Conservation (phyloP, 2,888 invertebrate genomes). For the Strigamia transsilvanica region DNA sequence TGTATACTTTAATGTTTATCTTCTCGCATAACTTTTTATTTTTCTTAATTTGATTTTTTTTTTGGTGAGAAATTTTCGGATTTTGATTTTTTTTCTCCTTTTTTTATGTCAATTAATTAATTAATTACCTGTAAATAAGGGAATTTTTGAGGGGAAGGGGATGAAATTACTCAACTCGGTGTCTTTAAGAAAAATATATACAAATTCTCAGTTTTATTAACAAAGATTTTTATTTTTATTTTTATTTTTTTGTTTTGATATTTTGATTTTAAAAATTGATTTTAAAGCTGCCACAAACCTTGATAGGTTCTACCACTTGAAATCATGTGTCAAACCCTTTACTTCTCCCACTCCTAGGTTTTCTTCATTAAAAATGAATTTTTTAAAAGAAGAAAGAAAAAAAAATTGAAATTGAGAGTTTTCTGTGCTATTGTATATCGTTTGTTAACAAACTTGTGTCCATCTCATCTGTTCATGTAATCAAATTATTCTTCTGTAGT, state of each 20-base stretch:
- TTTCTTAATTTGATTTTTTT: too few relatives aligned
- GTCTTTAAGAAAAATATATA: too few relatives aligned
- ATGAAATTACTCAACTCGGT: too few relatives aligned
- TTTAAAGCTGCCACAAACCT: conserved; percentile 43
- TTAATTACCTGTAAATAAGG: neutral
- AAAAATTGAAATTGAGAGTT: neutral
- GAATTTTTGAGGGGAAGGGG: too few relatives aligned
- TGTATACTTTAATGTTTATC: neutral
- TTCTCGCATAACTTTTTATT: neutral
- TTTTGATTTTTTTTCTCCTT: neutral
- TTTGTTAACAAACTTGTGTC: conserved; percentile 35
- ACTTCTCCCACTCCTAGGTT: neutral
- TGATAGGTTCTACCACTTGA: conserved; percentile 18
- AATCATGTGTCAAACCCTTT: conserved; percentile 45
- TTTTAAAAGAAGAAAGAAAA: neutral
- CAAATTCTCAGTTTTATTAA: neutral
- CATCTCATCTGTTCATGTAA: conserved; percentile 47
- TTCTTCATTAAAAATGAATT: conserved; percentile 12
- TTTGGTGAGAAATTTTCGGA: too few relatives aligned
- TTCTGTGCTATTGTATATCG: conserved; percentile 46
- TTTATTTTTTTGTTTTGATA: too few relatives aligned
- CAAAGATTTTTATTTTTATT: neutral
- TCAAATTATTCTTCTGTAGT: conserved; percentile 42
- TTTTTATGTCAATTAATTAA: neutral
- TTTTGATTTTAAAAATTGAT: too few relatives aligned